Evolutionary conservation across 2,113 vertebrate species (phyloP), one percentile per base, ranked within the genome.

Genomic region (Crotalus helleri): DNA sequence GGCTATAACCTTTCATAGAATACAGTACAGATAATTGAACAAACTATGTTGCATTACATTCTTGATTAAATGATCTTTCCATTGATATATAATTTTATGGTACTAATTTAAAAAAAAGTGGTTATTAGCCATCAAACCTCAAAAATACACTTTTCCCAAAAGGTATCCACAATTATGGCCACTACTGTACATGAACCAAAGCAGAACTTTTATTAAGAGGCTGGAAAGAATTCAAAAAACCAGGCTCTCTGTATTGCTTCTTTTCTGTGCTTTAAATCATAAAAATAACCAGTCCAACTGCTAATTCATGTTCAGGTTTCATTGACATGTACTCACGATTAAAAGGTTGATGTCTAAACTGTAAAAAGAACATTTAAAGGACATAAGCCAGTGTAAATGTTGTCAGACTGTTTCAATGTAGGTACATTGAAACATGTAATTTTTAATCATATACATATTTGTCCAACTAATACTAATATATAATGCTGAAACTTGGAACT

Each of bases 401-500:
- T 61, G 58, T 81, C 33, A 81, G 69, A 81, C 8, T 44, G 74
- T 81, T 81, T 44, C 10, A 44, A 81, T 44, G 3, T 29, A 12
- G 26, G 26, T 64, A 64, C 26, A 12, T 12, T 29, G 61, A 29
- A 21, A 90, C 26, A 51, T 64, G n/a, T 24, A 26, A 51, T 87
- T 87, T 17, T 81, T n/a, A 57, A 74, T 54, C 46, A 33, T n/a
- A 33, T 51, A n/a, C 85, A 33, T 86, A 26, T 46, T 87, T 51
- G n/a, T 11, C 57, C 6, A 64, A 64, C 12, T 87, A 3, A 58
- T 24, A 44, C 74, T 7, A 81, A 81, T 49, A 21, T 9, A 12
- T 39, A 7, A 85, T 0, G 0, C 13, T 92, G 0, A 2, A 0
- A 92, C 39, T 92, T 58, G 88, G 87, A 44, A 21, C 91, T 39